Evolutionary conservation across 1,140 invertebrate genomes (phyloP).

Genomic region (Colletes gigas): DNA sequence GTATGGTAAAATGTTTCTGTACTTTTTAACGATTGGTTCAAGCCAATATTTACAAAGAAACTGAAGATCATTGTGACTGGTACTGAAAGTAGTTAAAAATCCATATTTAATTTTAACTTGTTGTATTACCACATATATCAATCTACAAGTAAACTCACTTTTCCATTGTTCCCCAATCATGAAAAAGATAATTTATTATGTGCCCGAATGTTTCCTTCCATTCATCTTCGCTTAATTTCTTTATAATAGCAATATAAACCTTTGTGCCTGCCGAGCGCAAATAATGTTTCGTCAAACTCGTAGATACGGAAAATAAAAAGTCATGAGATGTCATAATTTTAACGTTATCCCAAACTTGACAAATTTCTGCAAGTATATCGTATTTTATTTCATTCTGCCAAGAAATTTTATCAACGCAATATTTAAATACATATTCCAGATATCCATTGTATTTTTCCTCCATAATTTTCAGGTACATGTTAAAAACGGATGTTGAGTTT

Average conservation of each 20-base stretch:
- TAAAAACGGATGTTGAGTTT: constrained; percentile 66
- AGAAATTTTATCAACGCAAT: constrained; percentile 65
- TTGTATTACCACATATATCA: background rate
- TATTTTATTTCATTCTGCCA: constrained; percentile 75
- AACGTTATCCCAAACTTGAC: constrained; percentile 50
- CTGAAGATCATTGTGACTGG: constrained; percentile 64
- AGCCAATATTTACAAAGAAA: constrained; percentile 70
- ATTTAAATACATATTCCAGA: constrained; percentile 58
- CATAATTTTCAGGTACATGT: constrained; percentile 72
- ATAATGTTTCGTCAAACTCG: constrained; percentile 63
- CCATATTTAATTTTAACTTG: background rate
- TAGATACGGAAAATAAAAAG: constrained; percentile 63
- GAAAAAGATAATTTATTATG: constrained; percentile 54
- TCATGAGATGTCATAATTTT: constrained; percentile 47
- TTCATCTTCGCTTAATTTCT: constrained; percentile 58
- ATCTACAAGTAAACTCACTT: constrained; percentile 63
- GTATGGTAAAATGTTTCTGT: constrained; percentile 52
- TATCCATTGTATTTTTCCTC: constrained; percentile 63
- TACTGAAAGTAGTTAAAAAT: constrained; percentile 62
- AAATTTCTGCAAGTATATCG: constrained; percentile 71
- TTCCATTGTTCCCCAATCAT: constrained; percentile 61
- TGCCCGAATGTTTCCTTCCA: constrained; percentile 65
- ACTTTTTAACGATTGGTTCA: constrained; percentile 63
- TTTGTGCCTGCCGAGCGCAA: constrained; percentile 67
- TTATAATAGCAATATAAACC: constrained; percentile 66